Evolutionary conservation across 2,888 invertebrate species (phyloP), one percentile per base, ranked within the genome.

Genomic region (Germaria angustata): DNA sequence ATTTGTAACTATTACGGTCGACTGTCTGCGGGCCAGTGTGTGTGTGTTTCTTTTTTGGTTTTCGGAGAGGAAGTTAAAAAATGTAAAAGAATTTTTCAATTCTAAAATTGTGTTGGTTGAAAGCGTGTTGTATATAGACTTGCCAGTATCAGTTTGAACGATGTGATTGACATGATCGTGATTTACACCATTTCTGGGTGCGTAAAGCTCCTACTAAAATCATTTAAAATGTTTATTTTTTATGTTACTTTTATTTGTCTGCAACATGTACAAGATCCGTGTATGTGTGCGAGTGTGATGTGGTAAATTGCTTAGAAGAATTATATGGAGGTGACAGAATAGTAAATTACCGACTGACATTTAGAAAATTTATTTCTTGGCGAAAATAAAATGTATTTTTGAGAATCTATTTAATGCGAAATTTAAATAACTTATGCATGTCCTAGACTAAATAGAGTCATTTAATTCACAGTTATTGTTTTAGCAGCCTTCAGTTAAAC

Each of bases 141-240:
- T 7, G 24, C 9, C 5, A 3, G 22, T 6, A 24, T 17, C 9
- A 5, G 66, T 59, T 36, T 49, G 32, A n/a, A 20, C 17, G 41
- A 39, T 78, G 85, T 88, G 89, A 89, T 89, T 89, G 90, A 89
- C 89, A 88, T 86, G 89, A 89, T 89, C 88, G 87, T 90, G 90
- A 90, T 90, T 90, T 90, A 89, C 90, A 90, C 89, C 88, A 86
- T 85, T 76, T 72, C 84, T 80, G 82, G 82, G 82, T 82, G 82
- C 82, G 82, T 82, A 79, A 79, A 75, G 73, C 78, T 75, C 75
- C 78, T 82, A 82, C 75, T 71, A 75, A 81, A 75, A 75, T 79
- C 57, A 69, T 63, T 75, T 66, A 51, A 79, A 78, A 73, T 69
- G 39, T 81, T 77, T 73, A 72, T 81, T 72, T 65, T 78, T 75